Base-by-base conservation (phyloP, 1,140 invertebrate species). In the Anadara kagoshimensis region DNA sequence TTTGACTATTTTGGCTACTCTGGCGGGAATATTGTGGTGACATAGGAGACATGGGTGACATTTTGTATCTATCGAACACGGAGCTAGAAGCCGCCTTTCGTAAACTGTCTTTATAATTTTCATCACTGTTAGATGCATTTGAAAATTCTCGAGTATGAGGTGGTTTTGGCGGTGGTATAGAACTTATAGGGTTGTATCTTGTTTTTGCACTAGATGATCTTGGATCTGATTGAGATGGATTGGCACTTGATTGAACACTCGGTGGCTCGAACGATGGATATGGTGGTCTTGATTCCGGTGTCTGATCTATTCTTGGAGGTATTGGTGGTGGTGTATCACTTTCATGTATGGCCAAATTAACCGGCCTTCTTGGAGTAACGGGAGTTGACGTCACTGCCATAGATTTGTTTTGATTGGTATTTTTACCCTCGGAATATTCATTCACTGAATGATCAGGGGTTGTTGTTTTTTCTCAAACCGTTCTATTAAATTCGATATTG, bases 311-410 rank as follows among this genome's bases (percentile, higher is more conserved):
- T 57, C 71, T 54, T 45, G 73, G 67, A 14, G 68, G 66, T 36
- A 65, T 51, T 8, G 72, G 78, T 8, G 74, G 62, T 2, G 57
- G 59, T n/a, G 73, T 41, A n/a, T 53, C 59, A n/a, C 58, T 36
- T 29, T 64, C 63, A n/a, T 64, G 51, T 14, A 36, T 58, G 16
- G 36, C n/a, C n/a, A 59, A n/a, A 45, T n/a, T 49, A 36, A 58
- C 22, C 14, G 59, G 22, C 26, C 57, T 44, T 29, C 22, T 29
- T 36, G 64, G 51, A 64, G 73, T 74, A 5, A 84, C 62, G n/a
- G 83, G 83, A 18, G 79, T 84, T 12, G 80, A 84, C n/a, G 77
- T 83, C 76, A 80, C 79, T n/a, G 76, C 75, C 24, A 79, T 71
- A 16, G 71, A 36, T 36, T 36, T 36, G 29, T 36, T 36, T 36